phyloP scores from a whole-genome alignment of 2,888 invertebrate genomes.

The Andrena chrysosceles region DNA sequence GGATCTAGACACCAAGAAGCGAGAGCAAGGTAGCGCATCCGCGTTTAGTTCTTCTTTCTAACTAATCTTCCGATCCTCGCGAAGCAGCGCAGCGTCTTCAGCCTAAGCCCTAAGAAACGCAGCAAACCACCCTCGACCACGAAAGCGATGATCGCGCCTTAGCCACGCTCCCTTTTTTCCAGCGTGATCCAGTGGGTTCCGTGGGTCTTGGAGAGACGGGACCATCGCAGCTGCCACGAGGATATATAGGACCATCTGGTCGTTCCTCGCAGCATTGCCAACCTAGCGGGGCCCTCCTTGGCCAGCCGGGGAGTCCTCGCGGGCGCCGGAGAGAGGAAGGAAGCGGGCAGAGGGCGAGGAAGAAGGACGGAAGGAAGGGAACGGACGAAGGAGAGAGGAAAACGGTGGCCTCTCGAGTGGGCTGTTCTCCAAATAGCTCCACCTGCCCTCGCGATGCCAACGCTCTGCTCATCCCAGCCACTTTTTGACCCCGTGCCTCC shows the following conservation, averaged over 20 bases:
- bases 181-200: slow-evolving; percentile 37
- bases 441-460: slow-evolving; percentile 77
- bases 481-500: slow-evolving; percentile 59
- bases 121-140: no score
- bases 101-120: no score
- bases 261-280: slow-evolving; percentile 61
- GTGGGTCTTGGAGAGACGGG: slow-evolving; percentile 66
- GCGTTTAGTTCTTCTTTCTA: no score
- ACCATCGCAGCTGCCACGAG: slow-evolving; percentile 72
- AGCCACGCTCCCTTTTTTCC: slow-evolving; percentile 25
- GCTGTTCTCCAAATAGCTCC: slow-evolving; percentile 83
- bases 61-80: no score
- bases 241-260: slow-evolving; percentile 71
- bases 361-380: slow-evolving; percentile 28
- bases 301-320: slow-evolving; percentile 33
- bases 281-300: slow-evolving; percentile 52
- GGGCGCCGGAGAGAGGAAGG: slow-evolving; percentile 26
- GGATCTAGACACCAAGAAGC: no score
- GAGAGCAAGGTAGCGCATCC: no score
- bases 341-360: slow-evolving; percentile 50
- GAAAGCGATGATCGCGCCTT: no score
- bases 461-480: slow-evolving; percentile 63
- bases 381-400: slow-evolving; percentile 45
- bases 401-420: slow-evolving; percentile 76
- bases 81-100: no score